phyloP scores from a whole-genome alignment of 2,113 vertebrate species.

The Oriolus oriolus region DNA sequence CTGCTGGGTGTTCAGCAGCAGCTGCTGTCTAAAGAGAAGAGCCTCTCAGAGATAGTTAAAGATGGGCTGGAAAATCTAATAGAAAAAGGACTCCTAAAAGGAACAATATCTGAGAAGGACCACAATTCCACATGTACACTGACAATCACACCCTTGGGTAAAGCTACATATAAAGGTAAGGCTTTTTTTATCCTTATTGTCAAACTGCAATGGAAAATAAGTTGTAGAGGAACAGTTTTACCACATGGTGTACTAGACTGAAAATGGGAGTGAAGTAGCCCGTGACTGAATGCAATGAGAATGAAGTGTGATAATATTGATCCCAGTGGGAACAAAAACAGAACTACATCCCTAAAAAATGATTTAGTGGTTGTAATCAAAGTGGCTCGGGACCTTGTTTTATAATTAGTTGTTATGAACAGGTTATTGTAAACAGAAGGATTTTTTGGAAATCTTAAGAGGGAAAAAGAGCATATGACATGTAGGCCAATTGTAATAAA shows the following conservation, averaged over 20 bases:
- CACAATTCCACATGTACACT: constrained; percentile 44
- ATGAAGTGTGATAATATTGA: background rate
- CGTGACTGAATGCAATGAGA: background rate
- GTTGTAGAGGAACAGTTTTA: background rate
- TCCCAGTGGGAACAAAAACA: background rate
- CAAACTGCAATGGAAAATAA: background rate
- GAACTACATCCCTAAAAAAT: background rate
- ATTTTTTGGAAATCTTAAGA: background rate
- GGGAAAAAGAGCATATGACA: background rate
- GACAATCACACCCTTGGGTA: constrained; percentile 83
- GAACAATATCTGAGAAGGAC: background rate
- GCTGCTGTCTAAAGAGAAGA: constrained; percentile 74
- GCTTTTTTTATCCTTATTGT: background rate
- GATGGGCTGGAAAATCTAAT: constrained; percentile 73
- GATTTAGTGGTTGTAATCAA: background rate
- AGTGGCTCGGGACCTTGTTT: background rate
- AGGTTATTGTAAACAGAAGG: background rate
- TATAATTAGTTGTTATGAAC: background rate
- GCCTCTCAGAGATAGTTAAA: constrained; percentile 70
- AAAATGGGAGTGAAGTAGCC: background rate
- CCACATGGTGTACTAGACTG: background rate
- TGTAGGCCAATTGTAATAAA: background rate
- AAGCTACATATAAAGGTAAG: constrained; percentile 88
- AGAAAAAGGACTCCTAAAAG: constrained; percentile 79
- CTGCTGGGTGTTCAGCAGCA: constrained; percentile 84